Conservation (phyloP, 1,140 invertebrate genomes). For the Choristoneura fumiferana region DNA sequence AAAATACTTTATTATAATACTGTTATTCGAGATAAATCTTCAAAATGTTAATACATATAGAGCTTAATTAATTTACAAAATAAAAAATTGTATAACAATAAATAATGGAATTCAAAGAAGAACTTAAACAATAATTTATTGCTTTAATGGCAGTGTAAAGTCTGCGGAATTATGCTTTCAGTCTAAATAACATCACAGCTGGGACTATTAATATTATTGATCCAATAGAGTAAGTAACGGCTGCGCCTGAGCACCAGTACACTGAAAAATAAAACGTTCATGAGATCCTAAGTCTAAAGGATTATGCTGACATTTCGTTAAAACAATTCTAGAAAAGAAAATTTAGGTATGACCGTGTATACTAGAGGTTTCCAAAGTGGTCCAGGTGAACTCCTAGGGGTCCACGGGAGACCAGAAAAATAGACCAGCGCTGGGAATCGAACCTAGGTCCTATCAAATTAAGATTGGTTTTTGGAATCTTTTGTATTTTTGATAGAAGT, state of each 20-base stretch:
- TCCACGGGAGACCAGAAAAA: too few relatives aligned
- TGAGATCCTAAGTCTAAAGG: too few relatives aligned
- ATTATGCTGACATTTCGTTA: too few relatives aligned
- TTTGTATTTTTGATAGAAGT: too few relatives aligned
- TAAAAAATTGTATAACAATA: constrained; percentile 28
- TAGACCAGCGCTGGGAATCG: too few relatives aligned
- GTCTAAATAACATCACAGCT: constrained; percentile 79
- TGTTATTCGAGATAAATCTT: constrained; percentile 44
- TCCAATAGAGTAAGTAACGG: constrained; percentile 86
- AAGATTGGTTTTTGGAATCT: too few relatives aligned
- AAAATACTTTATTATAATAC: constrained; percentile 37
- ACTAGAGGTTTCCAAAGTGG: too few relatives aligned
- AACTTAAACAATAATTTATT: constrained; percentile 30
- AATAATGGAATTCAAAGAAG: constrained; percentile 30
- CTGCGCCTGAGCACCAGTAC: constrained; percentile 90
- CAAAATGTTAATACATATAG: constrained; percentile 9
- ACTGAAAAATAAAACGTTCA: constrained; percentile 81
- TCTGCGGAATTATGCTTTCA: constrained; percentile 49
- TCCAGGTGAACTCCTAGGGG: too few relatives aligned
- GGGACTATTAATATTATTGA: constrained; percentile 84
- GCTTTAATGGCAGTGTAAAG: constrained; percentile 37
- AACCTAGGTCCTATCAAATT: too few relatives aligned
- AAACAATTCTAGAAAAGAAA: too few relatives aligned
- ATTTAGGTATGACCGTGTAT: too few relatives aligned
- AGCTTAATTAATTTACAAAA: not conserved